Evolutionary conservation across 2,113 vertebrate genomes (phyloP).

Genomic region (Indicator indicator): DNA sequence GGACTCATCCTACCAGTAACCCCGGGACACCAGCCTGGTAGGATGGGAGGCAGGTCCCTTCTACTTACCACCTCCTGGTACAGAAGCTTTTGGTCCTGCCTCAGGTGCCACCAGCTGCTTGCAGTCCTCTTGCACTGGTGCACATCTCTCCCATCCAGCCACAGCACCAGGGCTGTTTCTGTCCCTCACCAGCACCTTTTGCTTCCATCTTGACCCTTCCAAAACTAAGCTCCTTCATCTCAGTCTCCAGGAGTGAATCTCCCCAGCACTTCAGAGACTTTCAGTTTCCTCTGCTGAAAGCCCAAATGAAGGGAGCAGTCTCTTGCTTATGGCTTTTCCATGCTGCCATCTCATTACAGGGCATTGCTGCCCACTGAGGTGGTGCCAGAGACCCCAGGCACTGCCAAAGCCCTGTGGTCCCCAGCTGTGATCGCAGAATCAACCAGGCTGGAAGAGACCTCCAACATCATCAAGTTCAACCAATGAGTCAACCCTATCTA

Average conservation of each 20-base stretch:
- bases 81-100: background rate
- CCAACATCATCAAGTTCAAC: no score
- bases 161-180: background rate
- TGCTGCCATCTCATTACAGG: rapidly evolving
- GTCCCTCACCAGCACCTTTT: background rate
- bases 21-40: background rate
- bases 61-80: no score
- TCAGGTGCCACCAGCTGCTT: background rate
- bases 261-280: background rate
- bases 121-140: rapidly evolving
- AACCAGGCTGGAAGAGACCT: no score
- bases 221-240: background rate
- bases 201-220: background rate
- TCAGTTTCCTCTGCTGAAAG: background rate
- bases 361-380: background rate
- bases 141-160: background rate
- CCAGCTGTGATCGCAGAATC: background rate
- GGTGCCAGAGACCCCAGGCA: rapidly evolving
- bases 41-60: background rate
- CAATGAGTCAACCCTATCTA: no score
- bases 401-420: background rate
- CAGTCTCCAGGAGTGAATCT: background rate
- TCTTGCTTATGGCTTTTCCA: background rate
- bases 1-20: rapidly evolving
- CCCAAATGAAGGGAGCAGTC: background rate